Evolutionary conservation across 2,888 invertebrate species (phyloP), one percentile per base, ranked within the genome.

Genomic region (Seira ritae): DNA sequence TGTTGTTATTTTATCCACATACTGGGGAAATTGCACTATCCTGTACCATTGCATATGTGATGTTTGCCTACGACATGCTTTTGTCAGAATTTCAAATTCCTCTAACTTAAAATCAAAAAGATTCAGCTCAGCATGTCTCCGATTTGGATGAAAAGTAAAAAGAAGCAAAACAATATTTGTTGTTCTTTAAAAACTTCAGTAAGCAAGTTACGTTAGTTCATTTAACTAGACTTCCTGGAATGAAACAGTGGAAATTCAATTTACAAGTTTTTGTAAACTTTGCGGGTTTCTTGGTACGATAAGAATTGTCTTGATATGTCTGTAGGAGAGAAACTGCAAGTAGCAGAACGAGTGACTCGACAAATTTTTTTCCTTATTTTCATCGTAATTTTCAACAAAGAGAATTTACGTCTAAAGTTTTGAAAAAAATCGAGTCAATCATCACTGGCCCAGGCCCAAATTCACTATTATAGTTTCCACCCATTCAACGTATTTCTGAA

Each of bases 221-320:
- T 50, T 50, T 50, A 15, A 22, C 23, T 42, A 77, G 70, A 78
- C 78, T 78, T 78, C 78, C 78, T 78, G 78, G 70, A 78, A 78
- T 70, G 46, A 60, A 31, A 31, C 1, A 60, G n/a, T 69, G 17
- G 22, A 22, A 37, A 17, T 68, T 37, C 12, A 68, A 68, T 31
- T 17, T 17, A 31, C 31, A 67, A 50, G 50, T 8, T 1, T 15
- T 17, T 67, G 23, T 19, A 19, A 10, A 67, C 67, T 24, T 67
- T 12, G 10, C 12, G 1, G 31, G 67, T 23, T 23, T 42, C 50
- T 50, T n/a, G 50, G 1, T 50, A 15, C 50, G 12, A n/a, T 3
- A 50, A 50, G 12, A n/a, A n/a, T 50, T 50, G 12, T 12, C 50
- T n/a, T 50, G 15, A n/a, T 15, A n/a, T n/a, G n/a, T n/a, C n/a